These are phyloP conservation scores for Chondrosia reniformis DNA, from an alignment of 37 sponge, comb jelly and placozoan genomes.

Conservation along the genomic window DNA sequence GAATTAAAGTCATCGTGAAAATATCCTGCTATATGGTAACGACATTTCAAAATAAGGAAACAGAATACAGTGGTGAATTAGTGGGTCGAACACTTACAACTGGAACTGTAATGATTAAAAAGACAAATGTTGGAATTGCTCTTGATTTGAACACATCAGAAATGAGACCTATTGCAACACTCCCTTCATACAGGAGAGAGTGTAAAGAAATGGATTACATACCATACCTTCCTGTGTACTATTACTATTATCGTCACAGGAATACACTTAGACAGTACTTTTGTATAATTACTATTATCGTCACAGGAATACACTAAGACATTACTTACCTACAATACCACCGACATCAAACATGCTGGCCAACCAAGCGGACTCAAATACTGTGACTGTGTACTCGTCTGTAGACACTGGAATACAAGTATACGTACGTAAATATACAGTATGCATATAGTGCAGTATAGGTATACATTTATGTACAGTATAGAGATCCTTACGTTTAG, in stretches of 20 bases:
- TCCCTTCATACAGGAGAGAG: conserved; percentile 36
- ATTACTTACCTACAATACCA: conserved; percentile 64
- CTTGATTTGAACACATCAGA: conserved; percentile 67
- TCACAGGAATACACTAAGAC: too few relatives aligned
- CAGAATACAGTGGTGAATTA: too few relatives aligned
- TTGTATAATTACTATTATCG: too few relatives aligned
- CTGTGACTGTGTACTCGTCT: not conserved
- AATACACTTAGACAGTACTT: too few relatives aligned
- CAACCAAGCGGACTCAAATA: conserved; percentile 56
- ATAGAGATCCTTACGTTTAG: too few relatives aligned
- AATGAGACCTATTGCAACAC: conserved; percentile 49
- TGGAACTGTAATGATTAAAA: conserved; percentile 61
- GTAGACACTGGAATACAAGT: not conserved
- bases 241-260: too few relatives aligned
- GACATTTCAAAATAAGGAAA: too few relatives aligned
- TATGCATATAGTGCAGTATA: not conserved
- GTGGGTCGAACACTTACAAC: conserved; percentile 38
- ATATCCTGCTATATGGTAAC: too few relatives aligned
- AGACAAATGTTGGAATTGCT: conserved; percentile 47
- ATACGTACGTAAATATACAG: not conserved
- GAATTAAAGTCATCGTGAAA: not conserved
- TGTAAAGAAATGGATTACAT: too few relatives aligned
- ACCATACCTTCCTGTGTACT: too few relatives aligned
- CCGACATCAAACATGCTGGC: conserved; percentile 83
- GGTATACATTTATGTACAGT: too few relatives aligned